Conservation (phyloP, 2,888 invertebrate species). For the Napeogenes inachia region DNA sequence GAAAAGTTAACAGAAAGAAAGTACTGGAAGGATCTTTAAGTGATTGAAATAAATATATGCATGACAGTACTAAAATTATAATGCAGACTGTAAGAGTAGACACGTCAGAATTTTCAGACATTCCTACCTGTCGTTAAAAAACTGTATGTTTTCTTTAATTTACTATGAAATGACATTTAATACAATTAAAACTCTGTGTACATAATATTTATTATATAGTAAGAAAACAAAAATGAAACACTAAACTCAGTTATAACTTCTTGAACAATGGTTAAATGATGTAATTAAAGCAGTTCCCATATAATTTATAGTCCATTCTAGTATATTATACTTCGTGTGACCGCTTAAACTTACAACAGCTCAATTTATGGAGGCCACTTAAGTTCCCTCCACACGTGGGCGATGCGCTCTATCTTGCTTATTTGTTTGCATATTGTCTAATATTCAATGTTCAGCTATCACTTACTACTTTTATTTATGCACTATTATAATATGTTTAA, state of each 20-base stretch:
- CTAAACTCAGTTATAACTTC: too few species aligned
- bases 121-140: too few species aligned
- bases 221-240: too few species aligned
- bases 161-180: too few species aligned
- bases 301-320: conserved; percentile 36
- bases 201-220: too few species aligned
- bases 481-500: background rate
- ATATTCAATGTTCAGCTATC: conserved; percentile 38
- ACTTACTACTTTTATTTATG: background rate
- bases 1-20: conserved; percentile 51
- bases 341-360: conserved; percentile 65
- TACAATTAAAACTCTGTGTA: too few species aligned
- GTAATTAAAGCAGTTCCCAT: conserved; percentile 9
- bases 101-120: too few species aligned
- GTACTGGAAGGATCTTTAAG: conserved; percentile 39
- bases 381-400: conserved; percentile 25
- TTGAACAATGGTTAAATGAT: background rate
- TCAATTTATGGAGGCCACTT: conserved; percentile 59
- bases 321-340: conserved; percentile 36
- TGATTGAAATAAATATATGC: background rate
- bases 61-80: too few species aligned
- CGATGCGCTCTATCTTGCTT: conserved; percentile 9
- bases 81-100: too few species aligned
- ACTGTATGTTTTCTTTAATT: too few species aligned
- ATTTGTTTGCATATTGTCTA: conserved; percentile 24